A percentile compares a stretch with the other conserved stretches of the same genome.
Evolutionary conservation across 1,140 invertebrate species (phyloP).

Genomic region (Zeugodacus cucurbitae): DNA sequence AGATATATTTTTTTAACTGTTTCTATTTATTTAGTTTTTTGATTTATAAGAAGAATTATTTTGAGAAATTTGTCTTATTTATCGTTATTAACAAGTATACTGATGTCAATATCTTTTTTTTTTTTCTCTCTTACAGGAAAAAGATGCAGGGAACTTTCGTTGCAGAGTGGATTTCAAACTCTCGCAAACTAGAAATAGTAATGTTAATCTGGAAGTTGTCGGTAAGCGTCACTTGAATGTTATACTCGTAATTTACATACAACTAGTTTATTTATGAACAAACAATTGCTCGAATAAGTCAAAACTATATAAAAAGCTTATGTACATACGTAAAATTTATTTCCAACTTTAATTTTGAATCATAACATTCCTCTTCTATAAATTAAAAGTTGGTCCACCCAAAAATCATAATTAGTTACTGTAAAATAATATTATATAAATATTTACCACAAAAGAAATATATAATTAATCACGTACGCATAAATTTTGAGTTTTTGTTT

Average conservation of each 20-base stretch:
- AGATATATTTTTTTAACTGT: too few relatives aligned
- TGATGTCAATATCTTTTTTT: conserved; percentile 58
- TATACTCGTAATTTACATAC: too few relatives aligned
- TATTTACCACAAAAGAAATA: background rate
- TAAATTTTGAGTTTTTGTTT: background rate
- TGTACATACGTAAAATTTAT: too few relatives aligned
- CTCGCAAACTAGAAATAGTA: conserved; percentile 83
- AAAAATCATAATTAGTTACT: too few relatives aligned
- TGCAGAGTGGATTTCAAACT: conserved; percentile 85
- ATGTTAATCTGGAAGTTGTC: conserved; percentile 82
- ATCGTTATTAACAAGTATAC: background rate
- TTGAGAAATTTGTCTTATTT: background rate
- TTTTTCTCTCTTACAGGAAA: conserved; percentile 65
- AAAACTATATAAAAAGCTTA: too few relatives aligned
- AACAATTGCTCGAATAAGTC: too few relatives aligned
- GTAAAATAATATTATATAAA: too few relatives aligned
- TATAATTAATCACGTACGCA: background rate
- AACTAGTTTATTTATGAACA: too few relatives aligned
- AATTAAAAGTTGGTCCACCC: too few relatives aligned
- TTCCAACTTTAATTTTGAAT: too few relatives aligned
- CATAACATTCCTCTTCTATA: too few relatives aligned
- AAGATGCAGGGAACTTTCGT: conserved; percentile 79
- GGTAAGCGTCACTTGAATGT: conserved; percentile 73
- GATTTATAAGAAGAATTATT: background rate
- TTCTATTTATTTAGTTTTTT: too few relatives aligned